phyloP scores from a whole-genome alignment of 2,797 vertebrate genomes.

The Cossypha heuglini region DNA sequence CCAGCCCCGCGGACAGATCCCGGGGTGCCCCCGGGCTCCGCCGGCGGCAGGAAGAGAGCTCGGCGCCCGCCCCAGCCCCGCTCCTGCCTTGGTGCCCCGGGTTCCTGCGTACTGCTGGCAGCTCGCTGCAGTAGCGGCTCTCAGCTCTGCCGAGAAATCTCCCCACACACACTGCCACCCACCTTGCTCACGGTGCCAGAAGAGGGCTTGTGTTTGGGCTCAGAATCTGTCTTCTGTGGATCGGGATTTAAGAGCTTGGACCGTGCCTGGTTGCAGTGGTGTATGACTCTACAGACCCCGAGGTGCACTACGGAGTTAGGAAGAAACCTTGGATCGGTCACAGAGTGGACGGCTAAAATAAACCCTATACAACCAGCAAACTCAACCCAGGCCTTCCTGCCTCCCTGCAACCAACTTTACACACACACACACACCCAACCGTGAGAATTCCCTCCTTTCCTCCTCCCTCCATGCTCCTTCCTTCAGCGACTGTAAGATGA shows the following conservation, averaged over 20 bases:
- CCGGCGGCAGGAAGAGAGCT: neutral
- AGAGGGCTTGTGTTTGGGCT: neutral
- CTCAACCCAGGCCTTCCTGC: neutral
- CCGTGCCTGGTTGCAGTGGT: neutral
- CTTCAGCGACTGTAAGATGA: conserved; percentile 22
- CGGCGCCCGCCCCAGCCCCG: neutral
- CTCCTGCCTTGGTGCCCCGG: neutral
- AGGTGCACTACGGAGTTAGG: conserved; percentile 7
- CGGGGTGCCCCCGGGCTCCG: too few relatives aligned
- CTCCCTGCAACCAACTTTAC: conserved; percentile 1
- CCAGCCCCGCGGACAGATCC: neutral
- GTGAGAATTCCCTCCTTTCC: neutral
- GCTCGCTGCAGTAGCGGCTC: neutral
- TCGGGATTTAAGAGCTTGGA: neutral
- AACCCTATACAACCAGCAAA: neutral
- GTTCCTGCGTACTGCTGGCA: neutral
- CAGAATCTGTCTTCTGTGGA: neutral
- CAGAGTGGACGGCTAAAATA: neutral
- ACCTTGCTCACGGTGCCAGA: neutral
- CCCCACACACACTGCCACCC: neutral
- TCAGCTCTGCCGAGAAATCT: neutral
- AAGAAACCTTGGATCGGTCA: neutral
- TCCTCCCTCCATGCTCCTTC: neutral
- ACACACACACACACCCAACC: neutral
- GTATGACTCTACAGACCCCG: neutral